Percentiles rank a stretch among this genome's conserved stretches.
phyloP scores from a whole-genome alignment of 2,888 invertebrate species.

The Drosophila meridiana region DNA sequence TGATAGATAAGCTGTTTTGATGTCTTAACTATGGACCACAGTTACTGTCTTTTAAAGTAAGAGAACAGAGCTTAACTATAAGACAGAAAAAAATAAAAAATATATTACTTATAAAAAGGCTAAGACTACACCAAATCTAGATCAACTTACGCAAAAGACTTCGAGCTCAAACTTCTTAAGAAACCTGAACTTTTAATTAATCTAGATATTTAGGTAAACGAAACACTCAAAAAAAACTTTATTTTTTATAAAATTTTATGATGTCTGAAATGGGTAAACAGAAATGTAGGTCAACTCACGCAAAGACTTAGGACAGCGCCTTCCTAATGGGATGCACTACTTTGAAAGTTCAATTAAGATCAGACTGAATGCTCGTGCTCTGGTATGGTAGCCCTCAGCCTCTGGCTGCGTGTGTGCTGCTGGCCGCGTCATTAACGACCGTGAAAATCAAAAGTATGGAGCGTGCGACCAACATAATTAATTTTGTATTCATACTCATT shows the following conservation, averaged over 20 bases:
- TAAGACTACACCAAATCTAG: not conserved
- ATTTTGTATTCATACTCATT: constrained; percentile 70
- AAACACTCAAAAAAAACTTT: no score
- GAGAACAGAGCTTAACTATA: not conserved
- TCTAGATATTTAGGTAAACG: not conserved
- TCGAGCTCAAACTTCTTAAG: not conserved
- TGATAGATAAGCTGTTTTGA: not conserved
- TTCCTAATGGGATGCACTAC: not conserved
- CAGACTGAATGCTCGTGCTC: constrained; percentile 2
- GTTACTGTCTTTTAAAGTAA: not conserved
- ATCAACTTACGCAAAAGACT: not conserved
- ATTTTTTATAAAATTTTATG: no score
- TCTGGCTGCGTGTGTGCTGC: constrained; percentile 9
- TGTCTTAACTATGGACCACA: not conserved
- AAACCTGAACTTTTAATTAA: not conserved
- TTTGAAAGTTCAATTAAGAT: not conserved
- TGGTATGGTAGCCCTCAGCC: constrained; percentile 9
- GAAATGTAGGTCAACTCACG: not conserved
- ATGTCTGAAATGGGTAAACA: not conserved
- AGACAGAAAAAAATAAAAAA: not conserved
- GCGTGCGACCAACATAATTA: constrained; percentile 78
- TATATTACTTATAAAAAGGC: not conserved
- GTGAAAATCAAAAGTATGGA: constrained; percentile 73
- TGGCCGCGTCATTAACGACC: constrained; percentile 69
- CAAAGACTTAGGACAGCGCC: not conserved